These are phyloP conservation scores for Thunnus thynnus DNA, from an alignment of 2,113 vertebrate genomes.

Conservation along the genomic window DNA sequence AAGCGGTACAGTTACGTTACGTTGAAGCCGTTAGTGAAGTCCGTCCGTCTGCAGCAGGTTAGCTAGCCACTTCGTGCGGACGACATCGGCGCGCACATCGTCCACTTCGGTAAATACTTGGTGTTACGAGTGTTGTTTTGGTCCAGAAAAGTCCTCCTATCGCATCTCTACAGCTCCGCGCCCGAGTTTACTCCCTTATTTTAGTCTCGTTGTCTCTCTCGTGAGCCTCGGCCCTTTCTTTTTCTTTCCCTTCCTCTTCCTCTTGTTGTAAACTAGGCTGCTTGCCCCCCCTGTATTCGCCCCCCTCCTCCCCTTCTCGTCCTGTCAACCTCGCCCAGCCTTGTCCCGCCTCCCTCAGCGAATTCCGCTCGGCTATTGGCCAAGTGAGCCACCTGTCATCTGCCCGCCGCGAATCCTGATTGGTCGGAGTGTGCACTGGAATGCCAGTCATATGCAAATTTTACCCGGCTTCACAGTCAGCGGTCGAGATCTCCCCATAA, in stretches of 20 bases:
- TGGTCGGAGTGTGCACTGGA: constrained; percentile 81
- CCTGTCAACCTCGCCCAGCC: constrained; percentile 87
- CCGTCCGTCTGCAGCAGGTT: constrained; percentile 79
- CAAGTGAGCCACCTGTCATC: constrained; percentile 51
- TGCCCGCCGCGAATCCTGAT: constrained; percentile 65
- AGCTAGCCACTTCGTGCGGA: constrained; percentile 79
- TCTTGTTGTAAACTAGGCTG: constrained; percentile 86
- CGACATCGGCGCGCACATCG: constrained; percentile 65
- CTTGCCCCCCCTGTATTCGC: constrained; percentile 63
- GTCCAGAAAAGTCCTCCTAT: constrained; percentile 61
- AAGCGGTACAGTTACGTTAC: constrained; percentile 27
- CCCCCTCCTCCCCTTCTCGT: constrained; percentile 71
- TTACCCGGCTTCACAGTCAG: constrained; percentile 30
- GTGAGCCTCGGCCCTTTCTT: constrained; percentile 70
- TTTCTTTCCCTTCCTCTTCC: constrained; percentile 79
- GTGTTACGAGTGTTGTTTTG: constrained; percentile 40
- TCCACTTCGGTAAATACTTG: constrained; percentile 44
- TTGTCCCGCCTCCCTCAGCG: constrained; percentile 74
- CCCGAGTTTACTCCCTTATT: constrained; percentile 63
- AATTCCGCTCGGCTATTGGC: constrained; percentile 70
- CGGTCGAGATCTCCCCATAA: neutral
- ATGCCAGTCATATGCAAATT: constrained; percentile 90
- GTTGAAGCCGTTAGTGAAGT: constrained; percentile 63
- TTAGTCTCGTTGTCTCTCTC: constrained; percentile 44
- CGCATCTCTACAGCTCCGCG: constrained; percentile 52